Evolutionary conservation across 2,797 vertebrate genomes (phyloP).

Genomic region (Alfaro cultratus): DNA sequence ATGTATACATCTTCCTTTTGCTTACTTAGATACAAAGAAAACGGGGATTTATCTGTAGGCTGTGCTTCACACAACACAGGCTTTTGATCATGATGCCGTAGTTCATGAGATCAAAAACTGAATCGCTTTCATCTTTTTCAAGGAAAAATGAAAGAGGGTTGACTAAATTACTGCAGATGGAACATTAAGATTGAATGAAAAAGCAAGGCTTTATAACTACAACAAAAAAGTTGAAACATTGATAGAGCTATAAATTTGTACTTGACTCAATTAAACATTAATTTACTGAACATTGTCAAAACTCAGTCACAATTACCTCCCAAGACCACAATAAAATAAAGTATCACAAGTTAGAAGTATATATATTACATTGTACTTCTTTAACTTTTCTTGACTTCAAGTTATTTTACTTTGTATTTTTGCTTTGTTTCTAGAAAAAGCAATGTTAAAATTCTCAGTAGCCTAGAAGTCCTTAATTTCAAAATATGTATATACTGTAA

Average conservation of each 20-base stretch:
- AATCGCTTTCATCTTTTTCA: neutral
- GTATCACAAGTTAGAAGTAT: no score
- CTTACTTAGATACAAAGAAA: neutral
- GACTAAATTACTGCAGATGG: neutral
- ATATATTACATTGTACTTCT: neutral
- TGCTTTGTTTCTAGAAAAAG: constrained; percentile 21
- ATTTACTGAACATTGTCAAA: neutral
- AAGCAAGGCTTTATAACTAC: neutral
- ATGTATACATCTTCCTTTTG: neutral
- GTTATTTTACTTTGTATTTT: neutral
- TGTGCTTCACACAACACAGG: neutral
- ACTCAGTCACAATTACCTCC: neutral
- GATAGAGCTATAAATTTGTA: neutral
- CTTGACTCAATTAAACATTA: neutral
- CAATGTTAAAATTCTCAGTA: constrained; percentile 20
- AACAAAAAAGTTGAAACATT: neutral
- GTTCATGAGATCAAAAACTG: neutral
- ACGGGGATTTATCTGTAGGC: neutral
- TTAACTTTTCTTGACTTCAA: neutral
- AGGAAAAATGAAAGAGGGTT: neutral
- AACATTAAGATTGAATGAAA: neutral
- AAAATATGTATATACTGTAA: constrained; percentile 9
- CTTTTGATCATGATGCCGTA: neutral
- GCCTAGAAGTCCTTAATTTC: constrained; percentile 34
- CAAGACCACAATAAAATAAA: neutral